A percentile compares a stretch with the other conserved stretches of the same genome.
These are phyloP conservation scores for Philotrypesis tridentata DNA, from an alignment of 1,140 invertebrate genomes.

Conservation along the genomic window DNA sequence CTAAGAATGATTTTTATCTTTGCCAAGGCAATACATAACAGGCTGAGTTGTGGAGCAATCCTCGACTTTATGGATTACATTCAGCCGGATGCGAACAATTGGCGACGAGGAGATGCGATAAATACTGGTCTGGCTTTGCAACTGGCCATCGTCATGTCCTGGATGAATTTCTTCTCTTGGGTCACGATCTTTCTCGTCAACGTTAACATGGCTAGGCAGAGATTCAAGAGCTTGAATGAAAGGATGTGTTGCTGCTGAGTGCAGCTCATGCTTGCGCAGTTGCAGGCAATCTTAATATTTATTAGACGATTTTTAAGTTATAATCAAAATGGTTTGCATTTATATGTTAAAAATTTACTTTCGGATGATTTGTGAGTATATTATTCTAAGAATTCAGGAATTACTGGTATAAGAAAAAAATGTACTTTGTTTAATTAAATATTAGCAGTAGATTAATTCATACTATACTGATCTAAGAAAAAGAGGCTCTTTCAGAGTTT, in stretches of 20 bases:
- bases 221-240: constrained; percentile 52
- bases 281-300: too few relatives aligned
- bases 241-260: constrained; percentile 60
- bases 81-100: constrained; percentile 76
- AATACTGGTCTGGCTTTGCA: constrained; percentile 78
- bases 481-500: too few relatives aligned
- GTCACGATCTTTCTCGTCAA: constrained; percentile 71
- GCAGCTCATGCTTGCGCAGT: too few relatives aligned
- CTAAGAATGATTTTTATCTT: constrained; percentile 43
- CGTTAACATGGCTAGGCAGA: constrained; percentile 72
- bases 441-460: too few relatives aligned
- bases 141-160: constrained; percentile 75
- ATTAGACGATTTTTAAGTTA: too few relatives aligned
- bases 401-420: too few relatives aligned
- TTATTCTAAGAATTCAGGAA: too few relatives aligned
- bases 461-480: too few relatives aligned
- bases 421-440: too few relatives aligned
- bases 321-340: too few relatives aligned
- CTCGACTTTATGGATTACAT: constrained; percentile 85
- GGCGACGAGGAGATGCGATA: constrained; percentile 76
- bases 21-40: constrained; percentile 77
- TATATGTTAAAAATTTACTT: too few relatives aligned
- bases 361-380: too few relatives aligned
- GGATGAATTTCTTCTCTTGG: constrained; percentile 73
- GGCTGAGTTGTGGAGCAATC: constrained; percentile 79